Conservation (phyloP, 2,113 vertebrate genomes). For the Lutjanus erythropterus region DNA sequence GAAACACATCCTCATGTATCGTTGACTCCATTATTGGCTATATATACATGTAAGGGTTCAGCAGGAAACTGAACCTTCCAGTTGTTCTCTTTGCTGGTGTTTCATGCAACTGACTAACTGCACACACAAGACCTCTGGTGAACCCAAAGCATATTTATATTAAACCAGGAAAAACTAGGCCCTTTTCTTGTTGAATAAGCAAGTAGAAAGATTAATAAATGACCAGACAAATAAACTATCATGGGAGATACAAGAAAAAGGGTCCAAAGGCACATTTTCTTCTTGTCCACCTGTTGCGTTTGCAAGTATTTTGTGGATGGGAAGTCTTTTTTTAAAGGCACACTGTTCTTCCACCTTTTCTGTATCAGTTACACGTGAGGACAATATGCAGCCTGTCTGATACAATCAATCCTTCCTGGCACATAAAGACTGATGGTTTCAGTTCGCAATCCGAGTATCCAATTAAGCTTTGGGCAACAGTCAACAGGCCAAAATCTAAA, state of each 20-base stretch:
- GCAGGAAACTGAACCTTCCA: constrained; percentile 40
- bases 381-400: constrained; percentile 77
- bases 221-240: constrained; percentile 17
- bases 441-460: constrained; percentile 52
- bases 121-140: constrained; percentile 28
- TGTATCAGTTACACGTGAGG: constrained; percentile 70
- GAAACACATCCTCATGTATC: constrained; percentile 74
- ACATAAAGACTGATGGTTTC: constrained; percentile 61
- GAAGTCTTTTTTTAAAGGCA: constrained; percentile 48
- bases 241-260: not conserved
- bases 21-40: constrained; percentile 72
- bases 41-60: constrained; percentile 70
- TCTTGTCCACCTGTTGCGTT: constrained; percentile 42
- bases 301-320: constrained; percentile 30
- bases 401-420: constrained; percentile 52
- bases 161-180: constrained; percentile 1
- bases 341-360: constrained; percentile 36
- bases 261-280: constrained; percentile 22
- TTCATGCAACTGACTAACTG: constrained; percentile 41
- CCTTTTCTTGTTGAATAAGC: constrained; percentile 41
- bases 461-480: constrained; percentile 47
- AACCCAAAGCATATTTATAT: constrained; percentile 35
- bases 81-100: constrained; percentile 38
- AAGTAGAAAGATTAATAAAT: constrained; percentile 49
- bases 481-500: constrained; percentile 35